A percentile compares a stretch with the other conserved stretches of the same genome.
phyloP scores from a whole-genome alignment of 30 jellyfish, hydroid and myxozoan species.

The Hydra vulgaris region DNA sequence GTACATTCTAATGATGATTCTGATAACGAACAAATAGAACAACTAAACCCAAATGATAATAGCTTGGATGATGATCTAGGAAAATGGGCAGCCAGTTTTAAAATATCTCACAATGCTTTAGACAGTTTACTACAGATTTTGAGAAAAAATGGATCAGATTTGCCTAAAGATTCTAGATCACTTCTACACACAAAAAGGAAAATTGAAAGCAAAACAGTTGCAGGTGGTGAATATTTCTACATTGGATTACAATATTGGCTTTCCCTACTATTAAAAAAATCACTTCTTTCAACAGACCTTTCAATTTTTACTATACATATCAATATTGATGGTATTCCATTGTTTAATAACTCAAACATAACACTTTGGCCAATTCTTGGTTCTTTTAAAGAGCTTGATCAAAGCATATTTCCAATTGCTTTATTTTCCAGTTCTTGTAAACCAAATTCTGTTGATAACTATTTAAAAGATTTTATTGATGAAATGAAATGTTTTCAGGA shows the following conservation, averaged over 20 bases:
- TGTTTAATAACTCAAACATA: constrained; percentile 12
- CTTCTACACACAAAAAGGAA: constrained; percentile 13
- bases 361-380: constrained; percentile 20
- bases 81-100: too few relatives aligned
- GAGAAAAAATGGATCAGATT: not conserved
- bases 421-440: constrained; percentile 20
- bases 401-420: constrained; percentile 18
- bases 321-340: constrained; percentile 17
- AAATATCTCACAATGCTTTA: too few relatives aligned
- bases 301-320: not conserved
- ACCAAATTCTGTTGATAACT: too few relatives aligned
- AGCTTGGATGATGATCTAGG: too few relatives aligned
- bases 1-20: too few relatives aligned
- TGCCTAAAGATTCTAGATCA: constrained; percentile 23
- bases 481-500: not conserved
- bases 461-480: too few relatives aligned
- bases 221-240: not conserved
- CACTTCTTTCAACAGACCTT: constrained; percentile 5
- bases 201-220: not conserved
- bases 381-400: not conserved
- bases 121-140: too few relatives aligned
- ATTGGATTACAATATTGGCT: not conserved
- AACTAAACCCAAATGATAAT: too few relatives aligned
- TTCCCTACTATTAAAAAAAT: not conserved
- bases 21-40: too few relatives aligned